Percentiles rank a stretch among this genome's conserved stretches.
Evolutionary conservation across 2,888 invertebrate genomes (phyloP).

Genomic region (Thalpophila matura): DNA sequence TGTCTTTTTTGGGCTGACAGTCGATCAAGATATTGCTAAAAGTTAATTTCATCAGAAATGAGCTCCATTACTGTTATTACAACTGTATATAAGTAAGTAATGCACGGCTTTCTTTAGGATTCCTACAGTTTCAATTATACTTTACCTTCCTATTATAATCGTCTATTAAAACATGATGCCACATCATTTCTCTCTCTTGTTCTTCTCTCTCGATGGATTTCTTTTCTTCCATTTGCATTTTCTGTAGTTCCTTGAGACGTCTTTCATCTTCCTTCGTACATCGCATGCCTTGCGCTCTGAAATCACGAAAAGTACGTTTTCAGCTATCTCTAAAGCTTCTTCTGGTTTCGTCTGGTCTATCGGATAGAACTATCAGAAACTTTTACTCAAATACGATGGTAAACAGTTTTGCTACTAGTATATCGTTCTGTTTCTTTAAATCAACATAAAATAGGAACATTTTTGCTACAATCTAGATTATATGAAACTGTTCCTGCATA

Average conservation of each 20-base stretch:
- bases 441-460: conserved; percentile 25
- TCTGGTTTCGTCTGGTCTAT: not conserved
- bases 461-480: conserved; percentile 22
- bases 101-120: too few relatives aligned
- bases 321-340: not conserved
- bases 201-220: conserved; percentile 73
- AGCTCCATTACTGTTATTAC: too few relatives aligned
- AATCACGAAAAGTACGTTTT: too few relatives aligned
- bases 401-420: not conserved
- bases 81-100: too few relatives aligned
- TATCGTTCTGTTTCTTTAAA: conserved; percentile 1
- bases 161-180: conserved; percentile 81
- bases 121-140: too few relatives aligned
- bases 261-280: conserved; percentile 78
- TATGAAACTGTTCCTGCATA: conserved; percentile 10
- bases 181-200: conserved; percentile 76
- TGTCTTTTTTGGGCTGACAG: conserved; percentile 70
- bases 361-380: not conserved
- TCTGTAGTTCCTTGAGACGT: conserved; percentile 76
- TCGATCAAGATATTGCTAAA: conserved; percentile 79
- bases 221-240: conserved; percentile 81
- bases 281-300: conserved; percentile 81
- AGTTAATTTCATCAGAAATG: too few relatives aligned
- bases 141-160: conserved; percentile 79
- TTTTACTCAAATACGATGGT: not conserved